Conservation (phyloP, 2,797 vertebrate species). For the Aphelocoma californica region DNA sequence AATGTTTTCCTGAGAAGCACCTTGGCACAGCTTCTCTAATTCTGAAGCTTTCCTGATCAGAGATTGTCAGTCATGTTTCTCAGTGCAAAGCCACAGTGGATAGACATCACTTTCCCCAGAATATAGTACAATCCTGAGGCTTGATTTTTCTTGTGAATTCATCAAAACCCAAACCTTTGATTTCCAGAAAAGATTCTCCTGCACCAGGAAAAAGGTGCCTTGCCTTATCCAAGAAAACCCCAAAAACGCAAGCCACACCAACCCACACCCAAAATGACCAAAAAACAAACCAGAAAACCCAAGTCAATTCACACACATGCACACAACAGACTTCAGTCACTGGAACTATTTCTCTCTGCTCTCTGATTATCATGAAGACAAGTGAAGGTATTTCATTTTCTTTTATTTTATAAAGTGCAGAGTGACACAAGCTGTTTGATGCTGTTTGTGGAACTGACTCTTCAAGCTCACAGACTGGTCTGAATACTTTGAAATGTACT, state of each 20-base stretch:
- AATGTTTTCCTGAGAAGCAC: neutral
- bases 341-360: neutral
- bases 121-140: neutral
- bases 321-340: neutral
- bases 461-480: neutral
- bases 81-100: neutral
- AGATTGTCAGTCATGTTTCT: neutral
- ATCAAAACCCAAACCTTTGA: neutral
- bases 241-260: neutral
- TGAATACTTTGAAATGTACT: neutral
- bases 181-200: neutral
- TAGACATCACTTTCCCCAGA: neutral
- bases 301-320: neutral
- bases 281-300: neutral
- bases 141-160: neutral
- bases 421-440: neutral
- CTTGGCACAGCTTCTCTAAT: neutral
- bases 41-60: neutral
- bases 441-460: neutral
- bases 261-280: accelerated
- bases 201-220: neutral
- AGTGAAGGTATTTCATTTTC: neutral
- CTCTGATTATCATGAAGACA: neutral
- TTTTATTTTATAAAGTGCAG: neutral
- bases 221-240: neutral